Conservation (phyloP, 2,888 invertebrate genomes). For the Aspidiotus destructor region DNA sequence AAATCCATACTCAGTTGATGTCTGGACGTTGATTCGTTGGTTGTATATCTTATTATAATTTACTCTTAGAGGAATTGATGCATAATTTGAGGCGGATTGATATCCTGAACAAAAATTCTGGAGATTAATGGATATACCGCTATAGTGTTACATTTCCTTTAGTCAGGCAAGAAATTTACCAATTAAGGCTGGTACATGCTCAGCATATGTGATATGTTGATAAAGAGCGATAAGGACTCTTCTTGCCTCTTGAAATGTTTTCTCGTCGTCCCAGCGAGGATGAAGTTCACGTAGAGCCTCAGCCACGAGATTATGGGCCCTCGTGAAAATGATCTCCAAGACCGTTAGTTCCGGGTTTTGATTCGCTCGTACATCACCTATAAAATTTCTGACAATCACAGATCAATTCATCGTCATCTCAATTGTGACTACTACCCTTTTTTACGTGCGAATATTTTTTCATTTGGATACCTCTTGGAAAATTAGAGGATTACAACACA, state of each 20-base stretch:
- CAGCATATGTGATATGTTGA: constrained; percentile 68
- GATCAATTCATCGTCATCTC: no score
- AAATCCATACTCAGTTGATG: no score
- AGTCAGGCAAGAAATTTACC: not conserved
- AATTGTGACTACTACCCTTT: no score
- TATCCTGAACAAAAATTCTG: no score
- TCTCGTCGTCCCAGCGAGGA: constrained; percentile 62
- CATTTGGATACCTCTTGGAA: no score
- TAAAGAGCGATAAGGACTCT: constrained; percentile 61
- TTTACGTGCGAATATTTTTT: no score
- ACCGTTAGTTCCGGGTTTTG: not conserved
- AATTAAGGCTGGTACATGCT: constrained; percentile 56
- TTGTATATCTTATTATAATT: no score
- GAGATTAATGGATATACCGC: not conserved
- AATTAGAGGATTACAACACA: no score
- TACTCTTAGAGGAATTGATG: no score
- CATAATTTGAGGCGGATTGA: no score
- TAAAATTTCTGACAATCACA: not conserved
- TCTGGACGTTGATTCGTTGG: no score
- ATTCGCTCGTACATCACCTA: not conserved
- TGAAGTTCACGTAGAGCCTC: constrained; percentile 52
- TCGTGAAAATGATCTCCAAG: constrained; percentile 54
- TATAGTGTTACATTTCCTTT: not conserved
- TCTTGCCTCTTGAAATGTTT: constrained; percentile 59
- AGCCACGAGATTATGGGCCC: constrained; percentile 71